Base-by-base conservation (phyloP, 2,113 vertebrate genomes). In the Hippolais icterina region DNA sequence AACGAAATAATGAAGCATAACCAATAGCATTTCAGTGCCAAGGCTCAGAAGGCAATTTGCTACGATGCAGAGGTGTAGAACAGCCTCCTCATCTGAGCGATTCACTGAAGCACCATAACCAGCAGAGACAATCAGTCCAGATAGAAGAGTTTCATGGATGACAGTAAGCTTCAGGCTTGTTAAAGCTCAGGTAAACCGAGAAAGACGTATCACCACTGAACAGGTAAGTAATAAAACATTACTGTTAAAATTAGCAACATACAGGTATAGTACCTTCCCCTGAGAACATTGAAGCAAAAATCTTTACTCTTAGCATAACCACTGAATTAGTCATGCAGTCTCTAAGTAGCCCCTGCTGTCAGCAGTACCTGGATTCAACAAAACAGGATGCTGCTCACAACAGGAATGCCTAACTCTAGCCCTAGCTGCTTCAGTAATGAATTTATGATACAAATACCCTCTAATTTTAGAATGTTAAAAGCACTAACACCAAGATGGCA, bases 1-100 rank as follows among this genome's bases (percentile, higher is more conserved):
- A 95, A 96, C 77, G 72, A 89, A 83, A 96, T 94, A 95, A 95
- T 94, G 94, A 96, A 97, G 96, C 94, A 94, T 91, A 95, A 84
- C 94, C 93, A 94, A 96, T 71, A 78, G 95, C 52, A 86, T 81
- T 95, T 91, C 14, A 7, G 86, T 87, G 93, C 77, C 83, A 94
- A 71, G 47, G 80, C 89, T 89, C 89, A 52, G 86, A 78, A 90
- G 56, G 80, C 91, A 94, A 91, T 96, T 96, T 97, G 89, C 83
- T 71, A 71, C 94, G 94, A 91, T 78, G 86, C 91, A 94, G 89
- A 96, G 83, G 72, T 92, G 60, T 82, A 78, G 56, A 92, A 89
- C 68, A 89, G 57, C n/a, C 61, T 95, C 90, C 86, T 79, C 87
- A 60, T 49, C 3, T 2, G 91, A 94, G 80, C 59, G 80, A 95